Conservation (phyloP, 2,888 invertebrate genomes). For the Paralinhomoeus sp. region DNA sequence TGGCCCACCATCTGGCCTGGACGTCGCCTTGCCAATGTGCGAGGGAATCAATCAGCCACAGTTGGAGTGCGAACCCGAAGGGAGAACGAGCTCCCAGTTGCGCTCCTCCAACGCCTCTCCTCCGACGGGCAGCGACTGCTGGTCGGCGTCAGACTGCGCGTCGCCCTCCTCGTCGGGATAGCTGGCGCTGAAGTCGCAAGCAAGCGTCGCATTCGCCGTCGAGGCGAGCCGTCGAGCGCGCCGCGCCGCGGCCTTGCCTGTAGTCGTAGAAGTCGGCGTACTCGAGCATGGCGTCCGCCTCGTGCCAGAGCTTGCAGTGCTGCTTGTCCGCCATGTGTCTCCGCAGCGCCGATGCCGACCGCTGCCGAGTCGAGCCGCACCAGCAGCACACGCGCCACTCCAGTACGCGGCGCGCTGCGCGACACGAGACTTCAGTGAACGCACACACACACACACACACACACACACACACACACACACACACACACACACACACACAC, state of each 20-base stretch:
- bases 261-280: conserved; percentile 88
- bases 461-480: too few relatives aligned
- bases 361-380: not conserved
- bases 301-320: conserved; percentile 66
- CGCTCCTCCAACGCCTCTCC: conserved; percentile 43
- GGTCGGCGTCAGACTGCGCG: conserved; percentile 42
- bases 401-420: not conserved
- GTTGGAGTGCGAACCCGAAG: conserved; percentile 36
- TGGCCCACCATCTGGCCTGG: conserved; percentile 75
- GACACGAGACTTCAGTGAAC: too few relatives aligned
- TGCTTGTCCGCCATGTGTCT: conserved; percentile 81
- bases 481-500: too few relatives aligned
- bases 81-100: conserved; percentile 65
- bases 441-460: too few relatives aligned
- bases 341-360: conserved; percentile 40
- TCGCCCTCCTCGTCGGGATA: conserved; percentile 15
- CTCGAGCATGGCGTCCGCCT: conserved; percentile 51
- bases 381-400: not conserved
- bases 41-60: not conserved
- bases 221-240: too few relatives aligned
- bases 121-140: conserved; percentile 31
- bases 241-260: conserved; percentile 20
- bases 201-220: too few relatives aligned
- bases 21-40: too few relatives aligned
- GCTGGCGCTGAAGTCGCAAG: conserved; percentile 10